Evolutionary conservation across 2,888 invertebrate genomes (phyloP).

Genomic region (Phaedon cochleariae): DNA sequence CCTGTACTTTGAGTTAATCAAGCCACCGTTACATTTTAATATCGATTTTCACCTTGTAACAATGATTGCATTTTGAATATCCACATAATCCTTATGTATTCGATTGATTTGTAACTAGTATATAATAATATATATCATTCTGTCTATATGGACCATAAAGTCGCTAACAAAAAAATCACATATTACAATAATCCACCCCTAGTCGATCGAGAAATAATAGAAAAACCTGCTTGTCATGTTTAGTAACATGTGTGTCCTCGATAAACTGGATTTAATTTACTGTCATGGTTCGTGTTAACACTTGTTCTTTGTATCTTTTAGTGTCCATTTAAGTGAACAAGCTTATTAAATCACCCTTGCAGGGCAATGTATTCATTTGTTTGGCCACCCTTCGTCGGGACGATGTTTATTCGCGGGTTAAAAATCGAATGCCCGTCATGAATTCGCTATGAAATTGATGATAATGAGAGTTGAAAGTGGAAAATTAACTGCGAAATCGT

Average conservation of each 20-base stretch:
- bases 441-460: not conserved
- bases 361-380: conserved; percentile 27
- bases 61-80: too few relatives aligned
- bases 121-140: not conserved
- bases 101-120: too few relatives aligned
- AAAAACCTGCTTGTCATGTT: conserved; percentile 52
- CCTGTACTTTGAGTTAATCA: too few relatives aligned
- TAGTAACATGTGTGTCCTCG: conserved; percentile 57
- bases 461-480: too few relatives aligned
- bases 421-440: not conserved
- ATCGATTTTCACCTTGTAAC: too few relatives aligned
- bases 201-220: conserved; percentile 47
- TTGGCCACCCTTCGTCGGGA: not conserved
- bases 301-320: conserved; percentile 43
- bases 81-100: too few relatives aligned
- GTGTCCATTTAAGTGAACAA: conserved; percentile 39
- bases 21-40: too few relatives aligned
- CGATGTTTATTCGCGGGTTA: not conserved
- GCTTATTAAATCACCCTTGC: conserved; percentile 39
- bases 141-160: conserved; percentile 5
- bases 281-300: conserved; percentile 37
- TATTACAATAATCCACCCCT: conserved; percentile 55
- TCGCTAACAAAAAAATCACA: conserved; percentile 43
- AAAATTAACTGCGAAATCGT: too few relatives aligned
- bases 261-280: conserved; percentile 49